phyloP scores from a whole-genome alignment of 1,140 invertebrate species.

The Temnothorax curvispinosus region DNA sequence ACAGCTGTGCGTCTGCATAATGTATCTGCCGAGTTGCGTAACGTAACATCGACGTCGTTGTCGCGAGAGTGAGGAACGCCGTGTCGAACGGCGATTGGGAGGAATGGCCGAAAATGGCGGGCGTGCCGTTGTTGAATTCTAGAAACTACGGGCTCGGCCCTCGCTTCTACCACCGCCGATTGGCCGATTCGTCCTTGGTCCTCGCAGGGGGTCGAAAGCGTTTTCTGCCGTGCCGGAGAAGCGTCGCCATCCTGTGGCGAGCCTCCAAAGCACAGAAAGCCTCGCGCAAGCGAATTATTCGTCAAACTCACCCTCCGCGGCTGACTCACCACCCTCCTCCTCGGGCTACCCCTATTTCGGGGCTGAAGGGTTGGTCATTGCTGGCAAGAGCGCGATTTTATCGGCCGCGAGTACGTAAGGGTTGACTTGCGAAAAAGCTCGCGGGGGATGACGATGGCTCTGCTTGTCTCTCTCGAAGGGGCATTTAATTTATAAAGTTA shows the following conservation, averaged over 20 bases:
- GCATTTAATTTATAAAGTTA: not conserved
- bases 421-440: conserved; percentile 74
- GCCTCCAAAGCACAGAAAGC: conserved; percentile 64
- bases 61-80: not conserved
- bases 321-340: not conserved
- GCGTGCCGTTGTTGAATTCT: conserved; percentile 55
- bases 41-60: not conserved
- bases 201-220: conserved; percentile 57
- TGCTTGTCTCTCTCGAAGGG: conserved; percentile 59
- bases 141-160: conserved; percentile 55
- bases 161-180: conserved; percentile 56
- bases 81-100: conserved; percentile 26
- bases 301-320: conserved; percentile 24
- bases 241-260: conserved; percentile 80
- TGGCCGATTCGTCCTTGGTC: conserved; percentile 69
- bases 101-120: conserved; percentile 70
- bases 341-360: conserved; percentile 51
- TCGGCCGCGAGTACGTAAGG: conserved; percentile 75
- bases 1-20: conserved; percentile 51
- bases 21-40: conserved; percentile 15
- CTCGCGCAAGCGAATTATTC: conserved; percentile 68
- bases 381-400: conserved; percentile 79
- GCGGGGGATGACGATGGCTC: conserved; percentile 74
- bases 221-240: conserved; percentile 47
- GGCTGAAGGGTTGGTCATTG: conserved; percentile 75